Base-by-base conservation (phyloP, 2,888 invertebrate genomes). In the Apamea sordens region DNA sequence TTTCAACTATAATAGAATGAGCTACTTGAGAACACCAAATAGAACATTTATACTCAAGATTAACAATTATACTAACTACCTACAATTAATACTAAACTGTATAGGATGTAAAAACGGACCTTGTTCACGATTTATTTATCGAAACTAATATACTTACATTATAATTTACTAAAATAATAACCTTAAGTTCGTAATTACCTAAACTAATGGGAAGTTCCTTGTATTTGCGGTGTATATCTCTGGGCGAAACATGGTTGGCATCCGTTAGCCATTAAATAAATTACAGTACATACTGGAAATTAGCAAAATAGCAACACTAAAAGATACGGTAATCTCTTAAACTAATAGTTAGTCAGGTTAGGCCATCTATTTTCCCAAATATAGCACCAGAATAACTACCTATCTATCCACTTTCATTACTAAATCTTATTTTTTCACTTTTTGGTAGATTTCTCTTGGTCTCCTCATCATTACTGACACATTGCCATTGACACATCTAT, bases 81-180 rank as follows among this genome's bases (percentile, higher is more conserved):
- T 59, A n/a, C 32, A 44, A 75, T 18, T 47, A 75, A 61, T 47
- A 21, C 32, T 44, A 21, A 76, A 61, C n/a, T 36, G 21, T 36
- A 7, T 24, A 24, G 1, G 28, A 50, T 41, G 36, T 78, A 70
- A 59, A 77, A 59, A 61, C 41, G 36, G 15, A 61, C n/a, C 18
- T 36, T 36, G 6, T 41, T 32, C 59, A 61, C 41, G 11, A 50
- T 78, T 41, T 61, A 61, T 50, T 61, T 56, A 79, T 32, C 11
- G 32, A 44, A 73, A 32, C 41, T n/a, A n/a, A 73, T 81, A 80
- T 24, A 63, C 32, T 41, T 11, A 44, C 21, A 53, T 53, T 53
- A 21, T 8, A 56, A 56, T 74, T 64, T 56, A 71, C 61, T 61
- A 21, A 71, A 72, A 50, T 72, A 81, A 80, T 50, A 50, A 80